Evolutionary conservation across 2,888 invertebrate species (phyloP), one percentile per base, ranked within the genome.

Genomic region (Pheosia gnoma): DNA sequence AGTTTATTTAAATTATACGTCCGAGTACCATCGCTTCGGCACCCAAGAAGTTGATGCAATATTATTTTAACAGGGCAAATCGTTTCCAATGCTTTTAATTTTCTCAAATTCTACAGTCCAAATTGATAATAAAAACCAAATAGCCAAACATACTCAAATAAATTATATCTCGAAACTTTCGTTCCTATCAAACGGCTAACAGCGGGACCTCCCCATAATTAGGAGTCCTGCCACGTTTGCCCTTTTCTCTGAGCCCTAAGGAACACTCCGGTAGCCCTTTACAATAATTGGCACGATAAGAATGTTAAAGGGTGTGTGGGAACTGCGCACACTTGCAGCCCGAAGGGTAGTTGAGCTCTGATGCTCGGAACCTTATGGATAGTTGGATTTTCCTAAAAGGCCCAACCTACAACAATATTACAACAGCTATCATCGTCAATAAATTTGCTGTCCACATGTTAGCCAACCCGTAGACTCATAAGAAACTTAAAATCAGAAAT

Each of bases 201-300:
- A 86, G 89, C 91, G 81, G 93, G 93, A 80, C 74, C 75, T 80
- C 86, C 78, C 74, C 80, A 84, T 93, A 93, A 93, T 93, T 93
- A 92, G 93, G 91, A 90, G 87, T 86, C 93, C 89, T 84, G 88
- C 88, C 83, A 88, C 86, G 91, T 81, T 89, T 85, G 90, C 91
- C 89, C 83, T 89, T 89, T 79, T 87, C 83, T 80, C 70, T 68
- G 79, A 82, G 78, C 82, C 83, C 79, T 81, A 81, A 88, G 86
- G 82, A 86, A 82, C 77, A 74, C 78, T 80, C 72, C 79, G 72
- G 71, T 81, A 89, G 86, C 91, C 90, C 86, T 89, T 90, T 78
- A 66, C 67, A 64, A 77, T 91, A 93, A 93, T 93, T 93, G 93
- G 90, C 93, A 88, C 84, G 92, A 91, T 93, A 93, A 92, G 91